Evolutionary conservation across 2,113 vertebrate species (phyloP), one percentile per base, ranked within the genome.

Genomic region (Thalassarche chlororhynchos): DNA sequence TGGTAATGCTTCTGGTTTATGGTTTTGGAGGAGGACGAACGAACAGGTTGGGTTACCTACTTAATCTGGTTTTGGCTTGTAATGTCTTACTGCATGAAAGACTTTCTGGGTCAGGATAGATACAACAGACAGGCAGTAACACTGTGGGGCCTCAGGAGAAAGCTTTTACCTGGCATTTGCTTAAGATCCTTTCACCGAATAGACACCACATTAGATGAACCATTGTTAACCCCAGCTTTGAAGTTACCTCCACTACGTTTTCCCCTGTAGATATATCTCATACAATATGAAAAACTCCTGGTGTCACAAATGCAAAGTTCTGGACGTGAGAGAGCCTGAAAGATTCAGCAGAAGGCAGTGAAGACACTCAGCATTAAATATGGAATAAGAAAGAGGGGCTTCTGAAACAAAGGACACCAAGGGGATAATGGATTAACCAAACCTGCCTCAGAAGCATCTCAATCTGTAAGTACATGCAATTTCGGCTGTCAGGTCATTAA

Each of bases 21-120:
- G 26, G 42, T 68, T 93, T 83, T 91, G 65, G 57, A 93, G 13
- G 9, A 78, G 31, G 54, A 87, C 57, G 62, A 92, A 82, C 34
- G 40, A 95, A 84, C 69, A 89, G 52, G 55, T 44, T 93, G 70
- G 40, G 57, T 69, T 72, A 91, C 62, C 82, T 91, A 58, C 88
- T 93, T 94, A 89, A 84, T 36, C 23, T 40, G 34, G 34, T 61
- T 95, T 91, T 52, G 61, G 70, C 75, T 87, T 61, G 57, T 52
- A 79, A 94, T 28, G 8, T 65, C 62, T 83, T 91, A 69, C 66
- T 52, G 91, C 84, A 89, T 83, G 68, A 80, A 87, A 85, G 82
- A 66, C 62, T 96, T 96, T 94, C 93, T 88, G 70, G 87, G 96
- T 91, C 87, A 94, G 69, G 66, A 52, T 17, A 78, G 51, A 78